Evolutionary conservation across 2,797 vertebrate genomes (phyloP).

Genomic region (Lepilemur septentrionalis): DNA sequence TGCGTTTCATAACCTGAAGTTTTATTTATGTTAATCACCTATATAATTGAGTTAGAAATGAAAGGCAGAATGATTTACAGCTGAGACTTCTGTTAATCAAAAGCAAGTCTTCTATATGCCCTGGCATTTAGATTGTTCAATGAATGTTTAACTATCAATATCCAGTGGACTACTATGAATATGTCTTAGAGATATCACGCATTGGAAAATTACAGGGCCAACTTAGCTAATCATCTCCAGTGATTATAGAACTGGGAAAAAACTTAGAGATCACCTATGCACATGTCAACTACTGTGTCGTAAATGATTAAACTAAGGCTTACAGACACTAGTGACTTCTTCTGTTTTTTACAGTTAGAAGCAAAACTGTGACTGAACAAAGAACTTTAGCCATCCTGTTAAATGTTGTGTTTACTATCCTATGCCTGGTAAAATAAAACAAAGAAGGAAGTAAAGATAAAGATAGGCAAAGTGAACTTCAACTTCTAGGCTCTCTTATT

Average conservation of each 20-base stretch:
- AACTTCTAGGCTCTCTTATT: not conserved
- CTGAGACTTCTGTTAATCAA: conserved; percentile 31
- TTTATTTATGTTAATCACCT: not conserved
- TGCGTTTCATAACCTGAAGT: not conserved
- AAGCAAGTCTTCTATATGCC: not conserved
- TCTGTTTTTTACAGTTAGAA: conserved; percentile 10
- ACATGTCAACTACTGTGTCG: not conserved
- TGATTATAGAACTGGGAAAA: not conserved
- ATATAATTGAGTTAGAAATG: conserved; percentile 8
- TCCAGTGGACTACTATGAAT: not conserved
- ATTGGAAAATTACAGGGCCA: not conserved
- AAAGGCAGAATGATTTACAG: not conserved
- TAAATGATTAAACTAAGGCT: conserved; percentile 11
- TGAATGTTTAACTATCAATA: not conserved
- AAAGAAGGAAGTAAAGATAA: conserved; percentile 45
- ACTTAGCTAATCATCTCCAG: not conserved
- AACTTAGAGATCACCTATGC: not conserved
- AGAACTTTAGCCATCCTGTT: not conserved
- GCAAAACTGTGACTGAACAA: conserved; percentile 1
- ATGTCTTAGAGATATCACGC: not conserved
- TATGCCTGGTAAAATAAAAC: conserved; percentile 33
- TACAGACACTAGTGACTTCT: conserved; percentile 18
- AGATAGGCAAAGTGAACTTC: not conserved
- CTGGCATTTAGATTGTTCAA: not conserved
- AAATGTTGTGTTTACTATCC: not conserved